Evolutionary conservation across 2,797 vertebrate genomes (phyloP).

Genomic region (Pogoniulus pusillus): DNA sequence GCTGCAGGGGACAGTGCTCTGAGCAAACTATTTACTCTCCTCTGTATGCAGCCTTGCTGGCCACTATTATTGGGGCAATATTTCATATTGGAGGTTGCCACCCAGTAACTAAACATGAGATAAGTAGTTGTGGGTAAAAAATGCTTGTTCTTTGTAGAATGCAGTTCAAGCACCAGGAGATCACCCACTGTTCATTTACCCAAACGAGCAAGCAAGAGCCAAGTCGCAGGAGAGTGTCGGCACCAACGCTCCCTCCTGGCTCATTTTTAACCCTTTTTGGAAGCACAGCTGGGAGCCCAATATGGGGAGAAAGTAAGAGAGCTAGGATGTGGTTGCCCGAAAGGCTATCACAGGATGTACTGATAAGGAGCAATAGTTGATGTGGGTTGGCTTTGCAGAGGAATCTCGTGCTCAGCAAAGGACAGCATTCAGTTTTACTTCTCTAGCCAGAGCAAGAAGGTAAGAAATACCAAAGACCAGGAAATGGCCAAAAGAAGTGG

Average conservation of each 20-base stretch:
- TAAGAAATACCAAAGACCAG: neutral
- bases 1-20: neutral
- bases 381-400: neutral
- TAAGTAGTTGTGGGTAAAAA: neutral
- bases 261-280: neutral
- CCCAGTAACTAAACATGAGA: conserved; percentile 19
- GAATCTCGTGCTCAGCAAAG: neutral
- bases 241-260: neutral
- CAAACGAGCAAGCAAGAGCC: neutral
- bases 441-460: neutral
- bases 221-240: neutral
- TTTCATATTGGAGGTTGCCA: neutral
- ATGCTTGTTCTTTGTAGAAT: neutral
- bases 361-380: neutral
- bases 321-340: neutral
- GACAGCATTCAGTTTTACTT: neutral
- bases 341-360: neutral
- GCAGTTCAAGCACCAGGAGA: neutral
- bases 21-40: conserved; percentile 14
- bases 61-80: neutral
- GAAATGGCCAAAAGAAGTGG: neutral
- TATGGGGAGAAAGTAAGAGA: neutral
- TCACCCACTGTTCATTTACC: neutral
- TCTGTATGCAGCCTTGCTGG: neutral
- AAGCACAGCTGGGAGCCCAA: neutral